Percentiles rank a stretch among this genome's conserved stretches.
phyloP scores from a whole-genome alignment of 2,113 vertebrate species.

The Hypanus sabinus region DNA sequence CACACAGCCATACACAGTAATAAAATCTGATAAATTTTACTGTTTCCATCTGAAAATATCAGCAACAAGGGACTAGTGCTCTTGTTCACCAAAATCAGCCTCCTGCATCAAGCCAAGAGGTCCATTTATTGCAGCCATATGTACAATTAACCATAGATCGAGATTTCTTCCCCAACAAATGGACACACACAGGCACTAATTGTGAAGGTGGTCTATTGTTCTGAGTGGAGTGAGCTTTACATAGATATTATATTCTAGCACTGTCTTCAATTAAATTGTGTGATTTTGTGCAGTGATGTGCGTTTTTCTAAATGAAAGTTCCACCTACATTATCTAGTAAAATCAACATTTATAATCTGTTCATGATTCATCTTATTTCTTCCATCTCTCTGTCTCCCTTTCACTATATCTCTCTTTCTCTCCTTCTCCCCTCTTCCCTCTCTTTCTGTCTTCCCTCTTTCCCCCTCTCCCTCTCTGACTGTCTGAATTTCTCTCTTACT shows the following conservation, averaged over 20 bases:
- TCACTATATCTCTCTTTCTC: neutral
- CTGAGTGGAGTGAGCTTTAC: neutral
- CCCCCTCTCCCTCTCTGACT: no score
- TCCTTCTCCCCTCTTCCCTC: no score
- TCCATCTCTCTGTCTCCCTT: neutral
- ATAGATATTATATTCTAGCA: neutral
- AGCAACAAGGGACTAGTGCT: neutral
- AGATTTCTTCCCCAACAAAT: neutral
- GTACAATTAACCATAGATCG: neutral
- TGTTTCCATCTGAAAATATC: neutral
- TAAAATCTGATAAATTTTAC: neutral
- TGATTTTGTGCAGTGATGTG: neutral
- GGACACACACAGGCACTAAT: neutral
- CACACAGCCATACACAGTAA: neutral
- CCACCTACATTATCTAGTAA: neutral
- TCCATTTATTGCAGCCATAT: conserved; percentile 18
- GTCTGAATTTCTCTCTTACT: no score
- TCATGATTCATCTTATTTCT: neutral
- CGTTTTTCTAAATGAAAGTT: neutral
- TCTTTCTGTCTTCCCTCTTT: no score
- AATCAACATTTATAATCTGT: neutral
- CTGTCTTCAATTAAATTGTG: neutral
- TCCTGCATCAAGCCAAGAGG: neutral
- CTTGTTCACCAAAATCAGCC: neutral
- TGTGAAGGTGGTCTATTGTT: neutral